phyloP scores from a whole-genome alignment of 1,140 invertebrate species.

The Caerostris darwini region DNA sequence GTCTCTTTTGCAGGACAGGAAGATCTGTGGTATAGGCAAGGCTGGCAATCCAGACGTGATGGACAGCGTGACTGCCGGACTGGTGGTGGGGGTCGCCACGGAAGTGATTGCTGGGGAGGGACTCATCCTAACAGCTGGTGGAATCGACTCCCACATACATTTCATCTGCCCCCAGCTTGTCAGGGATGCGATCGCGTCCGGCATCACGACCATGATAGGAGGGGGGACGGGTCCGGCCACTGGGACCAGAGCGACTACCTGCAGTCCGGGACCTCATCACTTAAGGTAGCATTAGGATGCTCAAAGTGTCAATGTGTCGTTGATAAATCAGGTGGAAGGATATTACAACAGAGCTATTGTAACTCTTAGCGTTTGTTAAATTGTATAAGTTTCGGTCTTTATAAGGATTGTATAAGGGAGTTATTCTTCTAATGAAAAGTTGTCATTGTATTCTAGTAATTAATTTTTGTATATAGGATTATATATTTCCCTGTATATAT shows the following conservation, averaged over 20 bases:
- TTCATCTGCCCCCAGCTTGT: constrained; percentile 82
- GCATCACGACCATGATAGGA: constrained; percentile 82
- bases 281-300: constrained; percentile 81
- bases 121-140: constrained; percentile 82
- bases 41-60: constrained; percentile 82
- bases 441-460: too few species aligned
- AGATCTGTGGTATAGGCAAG: constrained; percentile 82
- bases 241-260: constrained; percentile 82
- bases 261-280: constrained; percentile 82
- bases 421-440: too few species aligned
- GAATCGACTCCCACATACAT: constrained; percentile 81
- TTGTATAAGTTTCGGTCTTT: too few species aligned
- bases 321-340: too few species aligned
- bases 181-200: constrained; percentile 81
- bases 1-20: constrained; percentile 79
- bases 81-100: constrained; percentile 81
- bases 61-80: constrained; percentile 80
- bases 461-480: too few species aligned
- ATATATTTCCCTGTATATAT: too few species aligned
- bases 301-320: too few species aligned
- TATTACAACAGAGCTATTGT: too few species aligned
- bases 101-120: constrained; percentile 82
- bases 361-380: too few species aligned
- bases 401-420: too few species aligned
- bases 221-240: constrained; percentile 82